These are phyloP conservation scores for Scytalopus superciliaris DNA, from an alignment of 2,113 vertebrate species.

Conservation along the genomic window DNA sequence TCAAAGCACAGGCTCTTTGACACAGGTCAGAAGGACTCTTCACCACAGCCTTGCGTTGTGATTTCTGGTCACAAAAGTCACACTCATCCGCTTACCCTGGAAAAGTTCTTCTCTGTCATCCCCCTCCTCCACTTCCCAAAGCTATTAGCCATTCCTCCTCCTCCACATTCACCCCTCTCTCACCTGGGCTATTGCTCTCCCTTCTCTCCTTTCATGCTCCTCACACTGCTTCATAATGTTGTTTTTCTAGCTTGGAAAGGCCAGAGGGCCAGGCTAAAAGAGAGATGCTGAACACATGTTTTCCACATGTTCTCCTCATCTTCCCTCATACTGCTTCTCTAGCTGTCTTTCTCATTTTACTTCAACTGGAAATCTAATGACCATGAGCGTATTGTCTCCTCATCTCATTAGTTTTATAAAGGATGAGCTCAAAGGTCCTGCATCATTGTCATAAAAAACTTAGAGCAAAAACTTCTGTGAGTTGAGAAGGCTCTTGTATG, in stretches of 20 bases:
- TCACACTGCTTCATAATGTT: background rate
- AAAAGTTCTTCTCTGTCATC: background rate
- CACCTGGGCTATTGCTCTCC: background rate
- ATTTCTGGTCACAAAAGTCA: background rate
- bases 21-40: background rate
- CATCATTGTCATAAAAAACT: background rate
- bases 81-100: background rate
- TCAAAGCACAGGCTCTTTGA: background rate
- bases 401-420: background rate
- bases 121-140: conserved; percentile 8
- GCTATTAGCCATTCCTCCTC: background rate
- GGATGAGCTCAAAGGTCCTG: background rate
- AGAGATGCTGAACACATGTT: background rate
- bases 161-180: background rate
- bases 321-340: background rate
- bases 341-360: background rate
- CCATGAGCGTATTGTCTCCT: background rate
- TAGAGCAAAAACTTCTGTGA: background rate
- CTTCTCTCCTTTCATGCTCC: conserved; percentile 29
- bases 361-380: background rate
- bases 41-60: background rate
- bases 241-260: conserved; percentile 35
- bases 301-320: conserved; percentile 38
- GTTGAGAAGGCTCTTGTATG: background rate
- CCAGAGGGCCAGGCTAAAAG: background rate